A percentile compares a stretch with the other conserved stretches of the same genome.
Conservation (phyloP, 2,113 vertebrate genomes). For the Stercorarius parasiticus region DNA sequence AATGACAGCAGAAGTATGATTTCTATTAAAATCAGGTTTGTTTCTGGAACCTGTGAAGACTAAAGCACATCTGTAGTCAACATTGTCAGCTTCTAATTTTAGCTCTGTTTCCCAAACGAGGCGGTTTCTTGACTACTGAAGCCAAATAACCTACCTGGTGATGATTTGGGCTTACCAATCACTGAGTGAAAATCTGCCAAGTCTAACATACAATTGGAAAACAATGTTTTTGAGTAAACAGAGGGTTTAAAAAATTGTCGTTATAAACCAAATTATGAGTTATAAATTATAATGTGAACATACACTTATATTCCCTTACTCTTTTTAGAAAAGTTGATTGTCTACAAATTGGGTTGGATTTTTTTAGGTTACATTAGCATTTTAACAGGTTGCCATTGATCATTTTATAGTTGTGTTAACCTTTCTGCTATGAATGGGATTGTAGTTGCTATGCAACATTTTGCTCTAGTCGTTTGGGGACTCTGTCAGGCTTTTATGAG, state of each 20-base stretch:
- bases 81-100: background rate
- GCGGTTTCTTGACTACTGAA: background rate
- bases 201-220: background rate
- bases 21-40: background rate
- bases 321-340: background rate
- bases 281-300: background rate
- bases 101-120: background rate
- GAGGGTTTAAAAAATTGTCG: background rate
- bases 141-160: background rate
- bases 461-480: background rate
- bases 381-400: background rate
- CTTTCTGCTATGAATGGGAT: background rate
- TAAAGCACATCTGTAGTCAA: background rate
- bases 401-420: background rate
- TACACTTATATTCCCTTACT: background rate
- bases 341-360: background rate
- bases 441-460: background rate
- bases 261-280: background rate
- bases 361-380: background rate
- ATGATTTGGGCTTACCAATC: background rate
- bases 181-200: background rate
- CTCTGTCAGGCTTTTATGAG: background rate
- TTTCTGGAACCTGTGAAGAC: background rate
- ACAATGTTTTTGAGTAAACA: background rate
- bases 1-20: background rate